phyloP scores from a whole-genome alignment of 2,797 vertebrate species.

The Acrossocheilus fasciatus region DNA sequence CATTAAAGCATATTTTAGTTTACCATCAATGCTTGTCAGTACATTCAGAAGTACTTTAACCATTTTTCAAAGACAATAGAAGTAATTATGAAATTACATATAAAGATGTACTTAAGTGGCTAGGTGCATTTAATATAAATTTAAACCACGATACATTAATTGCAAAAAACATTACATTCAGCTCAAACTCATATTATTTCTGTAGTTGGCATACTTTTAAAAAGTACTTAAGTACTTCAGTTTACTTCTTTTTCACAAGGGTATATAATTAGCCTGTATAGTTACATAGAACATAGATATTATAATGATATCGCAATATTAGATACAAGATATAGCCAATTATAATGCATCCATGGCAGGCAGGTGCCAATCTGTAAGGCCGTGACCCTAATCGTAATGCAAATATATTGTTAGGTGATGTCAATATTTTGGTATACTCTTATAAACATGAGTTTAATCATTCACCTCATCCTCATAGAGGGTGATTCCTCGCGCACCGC shows the following conservation, averaged over 20 bases:
- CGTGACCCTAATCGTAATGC: not conserved
- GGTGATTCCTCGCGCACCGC: slow-evolving; percentile 89
- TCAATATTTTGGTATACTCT: not conserved
- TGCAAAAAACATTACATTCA: not conserved
- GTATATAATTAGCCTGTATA: not conserved
- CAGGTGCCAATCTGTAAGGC: not conserved
- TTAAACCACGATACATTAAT: not conserved
- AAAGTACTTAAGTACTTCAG: not conserved
- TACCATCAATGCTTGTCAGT: not conserved
- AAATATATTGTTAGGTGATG: not conserved
- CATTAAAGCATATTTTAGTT: not conserved
- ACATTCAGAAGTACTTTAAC: not conserved
- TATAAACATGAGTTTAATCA: not conserved
- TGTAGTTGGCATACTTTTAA: not conserved
- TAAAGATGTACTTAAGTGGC: not conserved
- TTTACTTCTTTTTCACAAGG: not conserved
- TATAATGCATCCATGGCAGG: not conserved
- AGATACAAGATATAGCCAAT: not conserved
- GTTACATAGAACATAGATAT: not conserved
- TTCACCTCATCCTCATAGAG: slow-evolving; percentile 95
- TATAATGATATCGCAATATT: too few species aligned
- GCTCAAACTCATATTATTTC: not conserved
- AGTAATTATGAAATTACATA: not conserved
- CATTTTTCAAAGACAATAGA: not conserved
- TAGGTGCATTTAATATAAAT: not conserved